These are phyloP conservation scores for Rhagoletis zephyria DNA, from an alignment of 1,140 invertebrate species.

Conservation along the genomic window DNA sequence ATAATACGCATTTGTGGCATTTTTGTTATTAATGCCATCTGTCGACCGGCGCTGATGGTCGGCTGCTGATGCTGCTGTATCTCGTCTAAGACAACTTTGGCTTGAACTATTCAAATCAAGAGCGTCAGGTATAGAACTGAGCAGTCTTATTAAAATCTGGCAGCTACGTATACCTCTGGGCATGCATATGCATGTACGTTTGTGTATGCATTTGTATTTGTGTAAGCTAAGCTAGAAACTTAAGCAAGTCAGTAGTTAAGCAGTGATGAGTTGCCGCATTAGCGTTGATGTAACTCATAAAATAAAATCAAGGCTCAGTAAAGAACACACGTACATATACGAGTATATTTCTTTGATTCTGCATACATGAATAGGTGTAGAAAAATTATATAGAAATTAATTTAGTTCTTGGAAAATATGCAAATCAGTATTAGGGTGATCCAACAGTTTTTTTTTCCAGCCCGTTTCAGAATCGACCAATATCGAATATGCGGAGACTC, in stretches of 20 bases:
- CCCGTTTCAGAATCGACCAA: no score
- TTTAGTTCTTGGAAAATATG: no score
- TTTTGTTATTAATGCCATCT: constrained; percentile 26
- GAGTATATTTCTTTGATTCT: no score
- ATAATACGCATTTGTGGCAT: constrained; percentile 21
- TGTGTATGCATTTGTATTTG: not conserved
- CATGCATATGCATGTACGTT: not conserved
- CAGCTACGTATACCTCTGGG: no score
- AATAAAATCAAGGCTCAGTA: not conserved
- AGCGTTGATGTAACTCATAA: constrained; percentile 30
- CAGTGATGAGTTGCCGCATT: constrained; percentile 31
- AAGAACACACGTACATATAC: not conserved
- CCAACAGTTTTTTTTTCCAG: no score
- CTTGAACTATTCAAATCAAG: constrained; percentile 22
- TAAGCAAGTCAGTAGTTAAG: constrained; percentile 9
- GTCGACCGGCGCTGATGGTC: not conserved
- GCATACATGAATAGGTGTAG: no score
- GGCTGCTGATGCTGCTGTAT: not conserved
- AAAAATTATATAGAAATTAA: no score
- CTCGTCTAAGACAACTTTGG: not conserved
- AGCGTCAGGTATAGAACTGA: no score
- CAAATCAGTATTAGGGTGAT: no score
- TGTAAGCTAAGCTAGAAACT: not conserved
- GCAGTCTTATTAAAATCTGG: no score
- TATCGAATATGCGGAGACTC: no score